Evolutionary conservation across 2,113 vertebrate genomes (phyloP), one percentile per base, ranked within the genome.

Genomic region (Furnarius figulus): DNA sequence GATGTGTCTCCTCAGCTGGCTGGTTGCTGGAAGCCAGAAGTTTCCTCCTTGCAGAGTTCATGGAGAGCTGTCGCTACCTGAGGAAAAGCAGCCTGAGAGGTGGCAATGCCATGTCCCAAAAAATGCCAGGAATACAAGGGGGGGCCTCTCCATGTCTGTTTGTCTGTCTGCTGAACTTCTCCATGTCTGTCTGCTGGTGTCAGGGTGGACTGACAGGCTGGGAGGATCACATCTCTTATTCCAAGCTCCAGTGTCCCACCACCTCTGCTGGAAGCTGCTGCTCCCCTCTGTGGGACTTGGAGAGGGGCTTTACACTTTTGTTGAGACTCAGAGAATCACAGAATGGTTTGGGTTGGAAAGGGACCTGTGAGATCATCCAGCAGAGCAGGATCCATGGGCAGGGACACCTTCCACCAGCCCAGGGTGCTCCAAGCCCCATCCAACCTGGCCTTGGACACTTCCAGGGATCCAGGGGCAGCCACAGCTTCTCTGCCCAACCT

Each of bases 41-140:
- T 28, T 46, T 1, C 39, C n/a, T 56, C 66, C n/a, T 82, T 55
- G 46, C 22, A 74, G 47, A 15, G 14, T 21, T 46, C 47, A 10
- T 14, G 61, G 39, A 49, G 72, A 80, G n/a, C 40, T 70, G 11
- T 44, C 16, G 10, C 17, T 23, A 9, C 4, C 49, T 56, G 1
- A 27, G 53, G 58, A 24, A 40, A 53, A 71, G 55, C 89, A 76
- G 12, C 4, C 52, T 39, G 59, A 40, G 59, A 58, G 20, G 7
- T 1, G 3, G 75, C 39, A 44, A 21, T 33, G 85, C 31, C 62
- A 8, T 0, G 6, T 56, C 40, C 78, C 9, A 0, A 4, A 12
- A 28, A 52, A 16, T 4, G 23, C 62, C 88, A 63, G 24, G 37
- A 40, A 24, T 1, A 35, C 42, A 42, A 23, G 40, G 58, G 11